Conservation (phyloP, 2,888 invertebrate genomes). For the Chironomus tentans region DNA sequence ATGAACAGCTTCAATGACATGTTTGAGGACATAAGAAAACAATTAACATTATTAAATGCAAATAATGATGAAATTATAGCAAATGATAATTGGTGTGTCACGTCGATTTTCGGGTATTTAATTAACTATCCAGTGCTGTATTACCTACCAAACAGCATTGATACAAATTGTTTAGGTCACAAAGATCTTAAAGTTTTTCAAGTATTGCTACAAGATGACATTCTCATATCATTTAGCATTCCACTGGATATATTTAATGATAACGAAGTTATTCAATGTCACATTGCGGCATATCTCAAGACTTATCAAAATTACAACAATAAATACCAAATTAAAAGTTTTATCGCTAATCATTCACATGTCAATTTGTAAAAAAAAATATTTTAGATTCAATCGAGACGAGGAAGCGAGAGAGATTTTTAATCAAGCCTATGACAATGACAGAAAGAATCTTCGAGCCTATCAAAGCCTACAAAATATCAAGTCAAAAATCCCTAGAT, state of each 20-base stretch:
- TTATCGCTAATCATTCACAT: not conserved
- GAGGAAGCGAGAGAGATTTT: slow-evolving; percentile 51
- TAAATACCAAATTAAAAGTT: slow-evolving; percentile 18
- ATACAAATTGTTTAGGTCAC: slow-evolving; percentile 27
- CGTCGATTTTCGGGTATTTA: slow-evolving; percentile 34
- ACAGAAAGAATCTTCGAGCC: slow-evolving; percentile 48
- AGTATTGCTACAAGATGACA: slow-evolving; percentile 23
- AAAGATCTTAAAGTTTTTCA: slow-evolving; percentile 29
- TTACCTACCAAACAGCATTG: slow-evolving; percentile 30
- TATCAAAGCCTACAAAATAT: slow-evolving; percentile 60
- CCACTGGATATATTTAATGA: slow-evolving; percentile 25
- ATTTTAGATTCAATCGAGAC: slow-evolving; percentile 47
- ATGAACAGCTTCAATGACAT: not conserved
- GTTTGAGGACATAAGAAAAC: not conserved
- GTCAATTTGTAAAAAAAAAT: not conserved
- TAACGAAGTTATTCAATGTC: not conserved
- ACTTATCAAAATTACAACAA: slow-evolving; percentile 27
- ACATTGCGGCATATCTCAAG: slow-evolving; percentile 16
- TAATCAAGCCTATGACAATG: slow-evolving; percentile 44
- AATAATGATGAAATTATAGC: not conserved
- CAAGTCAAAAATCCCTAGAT: slow-evolving; percentile 59
- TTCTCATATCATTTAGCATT: slow-evolving; percentile 31
- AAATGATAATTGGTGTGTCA: slow-evolving; percentile 32
- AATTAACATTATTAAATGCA: not conserved
- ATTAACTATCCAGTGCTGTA: slow-evolving; percentile 37